These are phyloP conservation scores for Gila robusta DNA, from an alignment of 2,797 vertebrate genomes.

Conservation along the genomic window DNA sequence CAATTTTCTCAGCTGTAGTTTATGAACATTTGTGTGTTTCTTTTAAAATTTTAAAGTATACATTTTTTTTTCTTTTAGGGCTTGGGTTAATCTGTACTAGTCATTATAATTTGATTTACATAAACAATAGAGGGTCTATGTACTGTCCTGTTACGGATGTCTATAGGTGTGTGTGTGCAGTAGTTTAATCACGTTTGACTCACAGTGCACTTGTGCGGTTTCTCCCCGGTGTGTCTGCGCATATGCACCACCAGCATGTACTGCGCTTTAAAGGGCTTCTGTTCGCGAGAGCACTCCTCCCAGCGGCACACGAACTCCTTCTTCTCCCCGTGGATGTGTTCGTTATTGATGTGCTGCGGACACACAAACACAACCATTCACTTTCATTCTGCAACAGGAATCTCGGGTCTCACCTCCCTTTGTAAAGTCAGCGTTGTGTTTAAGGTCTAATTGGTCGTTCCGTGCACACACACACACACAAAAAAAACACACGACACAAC, in stretches of 20 bases:
- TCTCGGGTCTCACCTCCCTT: slow-evolving; percentile 41
- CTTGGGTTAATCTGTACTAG: neutral
- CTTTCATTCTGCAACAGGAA: slow-evolving; percentile 25
- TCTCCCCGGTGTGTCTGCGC: slow-evolving; percentile 96
- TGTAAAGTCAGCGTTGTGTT: slow-evolving; percentile 53
- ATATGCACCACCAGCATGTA: slow-evolving; percentile 99
- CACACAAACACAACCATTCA: slow-evolving; percentile 57
- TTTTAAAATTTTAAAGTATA: neutral
- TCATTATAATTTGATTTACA: neutral
- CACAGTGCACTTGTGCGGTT: slow-evolving; percentile 98
- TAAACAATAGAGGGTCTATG: neutral
- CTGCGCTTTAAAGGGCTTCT: slow-evolving; percentile 98
- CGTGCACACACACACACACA: slow-evolving; percentile 9
- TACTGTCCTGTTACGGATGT: neutral
- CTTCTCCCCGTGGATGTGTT: slow-evolving; percentile 98
- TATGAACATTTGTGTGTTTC: no score
- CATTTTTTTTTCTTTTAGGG: no score
- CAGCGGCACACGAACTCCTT: slow-evolving; percentile 98
- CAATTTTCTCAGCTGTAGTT: neutral
- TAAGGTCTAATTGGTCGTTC: slow-evolving; percentile 55
- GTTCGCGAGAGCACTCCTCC: slow-evolving; percentile 92
- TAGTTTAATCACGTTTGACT: slow-evolving; percentile 58
- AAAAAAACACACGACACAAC: slow-evolving; percentile 35
- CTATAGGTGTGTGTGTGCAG: neutral
- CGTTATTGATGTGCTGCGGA: slow-evolving; percentile 93